These are phyloP conservation scores for Artemia franciscana DNA, from an alignment of 1,140 invertebrate species.

Conservation along the genomic window DNA sequence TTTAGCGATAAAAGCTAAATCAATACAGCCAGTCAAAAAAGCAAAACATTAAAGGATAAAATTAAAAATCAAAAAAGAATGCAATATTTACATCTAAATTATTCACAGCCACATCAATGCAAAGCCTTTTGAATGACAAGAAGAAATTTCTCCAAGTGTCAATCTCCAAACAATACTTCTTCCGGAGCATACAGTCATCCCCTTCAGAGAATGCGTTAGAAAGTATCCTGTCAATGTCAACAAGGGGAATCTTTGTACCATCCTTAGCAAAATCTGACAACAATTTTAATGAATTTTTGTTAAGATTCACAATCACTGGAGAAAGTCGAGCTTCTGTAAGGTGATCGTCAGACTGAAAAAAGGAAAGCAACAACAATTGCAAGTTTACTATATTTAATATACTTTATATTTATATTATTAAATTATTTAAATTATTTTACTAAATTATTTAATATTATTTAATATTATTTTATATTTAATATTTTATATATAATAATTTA, in stretches of 20 bases:
- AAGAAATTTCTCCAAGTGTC: background rate
- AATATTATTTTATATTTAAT: no score
- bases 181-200: background rate
- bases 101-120: background rate
- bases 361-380: background rate
- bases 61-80: no score
- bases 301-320: background rate
- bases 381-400: no score
- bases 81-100: background rate
- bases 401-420: no score
- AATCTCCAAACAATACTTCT: background rate
- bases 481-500: no score
- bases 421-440: no score
- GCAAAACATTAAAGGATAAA: no score
- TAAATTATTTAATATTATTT: no score
- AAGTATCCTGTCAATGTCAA: background rate
- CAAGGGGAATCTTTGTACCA: background rate
- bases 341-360: background rate
- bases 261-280: background rate
- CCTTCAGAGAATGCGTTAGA: background rate
- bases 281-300: background rate
- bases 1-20: no score
- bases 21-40: no score
- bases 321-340: background rate
- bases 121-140: background rate